Percentiles rank a stretch among this genome's conserved stretches.
Conservation (phyloP, 2,797 vertebrate genomes). For the Artibeus jamaicensis region DNA sequence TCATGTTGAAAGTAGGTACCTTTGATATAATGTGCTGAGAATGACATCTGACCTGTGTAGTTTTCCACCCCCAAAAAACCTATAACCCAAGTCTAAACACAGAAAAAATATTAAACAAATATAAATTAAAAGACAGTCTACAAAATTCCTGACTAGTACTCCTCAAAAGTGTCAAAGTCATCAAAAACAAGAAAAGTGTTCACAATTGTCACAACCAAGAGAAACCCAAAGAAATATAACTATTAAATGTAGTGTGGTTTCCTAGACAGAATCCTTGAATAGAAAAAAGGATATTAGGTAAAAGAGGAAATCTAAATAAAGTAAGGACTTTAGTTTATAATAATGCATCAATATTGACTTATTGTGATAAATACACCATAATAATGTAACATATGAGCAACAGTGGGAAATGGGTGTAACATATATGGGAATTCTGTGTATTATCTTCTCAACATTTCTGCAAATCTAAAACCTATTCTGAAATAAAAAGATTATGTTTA, state of each 20-base stretch:
- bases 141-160: too few species aligned
- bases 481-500: not conserved
- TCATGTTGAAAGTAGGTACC: too few species aligned
- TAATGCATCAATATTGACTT: too few species aligned
- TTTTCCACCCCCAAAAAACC: too few species aligned
- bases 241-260: not conserved
- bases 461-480: conserved; percentile 12
- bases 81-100: too few species aligned
- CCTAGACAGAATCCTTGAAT: not conserved
- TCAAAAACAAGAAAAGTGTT: not conserved
- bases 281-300: not conserved
- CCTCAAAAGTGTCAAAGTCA: not conserved
- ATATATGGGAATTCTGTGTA: not conserved
- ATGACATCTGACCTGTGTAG: too few species aligned
- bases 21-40: too few species aligned
- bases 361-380: not conserved
- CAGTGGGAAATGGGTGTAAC: not conserved
- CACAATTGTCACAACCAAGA: not conserved
- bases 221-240: too few species aligned
- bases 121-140: too few species aligned
- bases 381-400: not conserved
- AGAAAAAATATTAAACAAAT: too few species aligned
- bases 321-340: not conserved
- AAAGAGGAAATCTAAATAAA: conserved; percentile 32
- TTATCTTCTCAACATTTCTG: not conserved